A percentile compares a stretch with the other conserved stretches of the same genome.
Conservation (phyloP, 2,113 vertebrate species). For the Crotophaga sulcirostris region DNA sequence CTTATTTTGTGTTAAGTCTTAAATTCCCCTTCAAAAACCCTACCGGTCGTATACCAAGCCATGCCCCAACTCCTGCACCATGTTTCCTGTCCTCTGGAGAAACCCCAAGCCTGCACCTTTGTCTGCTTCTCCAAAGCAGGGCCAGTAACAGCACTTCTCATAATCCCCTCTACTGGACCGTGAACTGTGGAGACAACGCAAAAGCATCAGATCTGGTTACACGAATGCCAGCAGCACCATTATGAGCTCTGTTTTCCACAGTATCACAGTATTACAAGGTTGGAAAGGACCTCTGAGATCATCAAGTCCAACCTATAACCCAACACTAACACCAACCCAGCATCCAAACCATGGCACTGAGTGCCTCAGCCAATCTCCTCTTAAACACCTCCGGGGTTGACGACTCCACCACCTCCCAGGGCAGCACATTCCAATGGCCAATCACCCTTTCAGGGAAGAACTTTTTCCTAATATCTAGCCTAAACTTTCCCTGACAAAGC, state of each 20-base stretch:
- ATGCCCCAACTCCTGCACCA: neutral
- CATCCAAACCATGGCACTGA: too few relatives aligned
- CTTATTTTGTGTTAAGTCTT: neutral
- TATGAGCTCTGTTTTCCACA: neutral
- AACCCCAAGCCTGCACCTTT: neutral
- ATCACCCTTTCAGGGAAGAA: too few relatives aligned
- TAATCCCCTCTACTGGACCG: neutral
- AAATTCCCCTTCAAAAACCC: neutral
- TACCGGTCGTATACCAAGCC: neutral
- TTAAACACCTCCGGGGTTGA: too few relatives aligned
- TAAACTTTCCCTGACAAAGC: too few relatives aligned
- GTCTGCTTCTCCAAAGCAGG: neutral
- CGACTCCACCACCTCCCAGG: too few relatives aligned
- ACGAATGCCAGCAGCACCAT: accelerated
- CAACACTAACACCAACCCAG: too few relatives aligned
- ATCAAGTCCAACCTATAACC: too few relatives aligned
- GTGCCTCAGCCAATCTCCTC: too few relatives aligned
- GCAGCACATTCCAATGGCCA: too few relatives aligned
- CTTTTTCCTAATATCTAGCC: too few relatives aligned
- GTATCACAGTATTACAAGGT: too few relatives aligned
- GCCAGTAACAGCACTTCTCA: neutral
- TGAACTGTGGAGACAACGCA: accelerated
- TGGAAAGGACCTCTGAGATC: too few relatives aligned
- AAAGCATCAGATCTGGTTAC: neutral
- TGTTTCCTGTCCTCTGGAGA: neutral